A percentile compares a stretch with the other conserved stretches of the same genome.
These are phyloP conservation scores for Aselliscus stoliczkanus DNA, from an alignment of 2,797 vertebrate species.

Conservation along the genomic window DNA sequence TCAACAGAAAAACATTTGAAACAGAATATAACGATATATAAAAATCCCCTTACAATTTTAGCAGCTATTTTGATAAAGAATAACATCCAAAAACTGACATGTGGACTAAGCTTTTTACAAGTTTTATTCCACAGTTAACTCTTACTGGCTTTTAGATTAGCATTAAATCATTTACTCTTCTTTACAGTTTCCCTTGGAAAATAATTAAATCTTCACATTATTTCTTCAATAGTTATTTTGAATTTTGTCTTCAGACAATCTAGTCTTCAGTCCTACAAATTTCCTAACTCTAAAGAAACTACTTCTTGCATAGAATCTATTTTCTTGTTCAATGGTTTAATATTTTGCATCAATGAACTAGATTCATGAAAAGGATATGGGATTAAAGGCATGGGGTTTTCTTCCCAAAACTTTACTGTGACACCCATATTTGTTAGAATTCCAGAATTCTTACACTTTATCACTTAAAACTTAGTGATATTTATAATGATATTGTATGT, in stretches of 20 bases:
- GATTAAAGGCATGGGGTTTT: conserved; percentile 38
- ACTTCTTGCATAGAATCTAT: conserved; percentile 75
- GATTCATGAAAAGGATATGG: conserved; percentile 60
- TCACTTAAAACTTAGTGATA: neutral
- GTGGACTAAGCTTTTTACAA: neutral
- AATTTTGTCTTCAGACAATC: conserved; percentile 47
- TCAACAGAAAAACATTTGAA: neutral
- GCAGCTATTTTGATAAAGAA: neutral
- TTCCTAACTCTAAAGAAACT: conserved; percentile 52
- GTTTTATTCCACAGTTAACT: conserved; percentile 20
- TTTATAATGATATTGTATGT: neutral
- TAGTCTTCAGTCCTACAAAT: conserved; percentile 28
- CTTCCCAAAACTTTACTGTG: conserved; percentile 40
- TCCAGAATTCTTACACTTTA: neutral
- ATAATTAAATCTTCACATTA: conserved; percentile 24
- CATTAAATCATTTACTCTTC: conserved; percentile 40
- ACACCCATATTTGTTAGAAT: conserved; percentile 43
- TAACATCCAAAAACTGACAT: neutral
- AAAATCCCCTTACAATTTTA: neutral
- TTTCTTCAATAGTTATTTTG: conserved; percentile 49
- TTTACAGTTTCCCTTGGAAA: conserved; percentile 32
- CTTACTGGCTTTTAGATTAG: conserved; percentile 9
- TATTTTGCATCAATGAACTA: conserved; percentile 75
- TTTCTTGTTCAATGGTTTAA: conserved; percentile 76
- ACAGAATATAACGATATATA: neutral